Evolutionary conservation across 2,888 invertebrate species (phyloP).

Genomic region (Rhimphoctona megacephalus): DNA sequence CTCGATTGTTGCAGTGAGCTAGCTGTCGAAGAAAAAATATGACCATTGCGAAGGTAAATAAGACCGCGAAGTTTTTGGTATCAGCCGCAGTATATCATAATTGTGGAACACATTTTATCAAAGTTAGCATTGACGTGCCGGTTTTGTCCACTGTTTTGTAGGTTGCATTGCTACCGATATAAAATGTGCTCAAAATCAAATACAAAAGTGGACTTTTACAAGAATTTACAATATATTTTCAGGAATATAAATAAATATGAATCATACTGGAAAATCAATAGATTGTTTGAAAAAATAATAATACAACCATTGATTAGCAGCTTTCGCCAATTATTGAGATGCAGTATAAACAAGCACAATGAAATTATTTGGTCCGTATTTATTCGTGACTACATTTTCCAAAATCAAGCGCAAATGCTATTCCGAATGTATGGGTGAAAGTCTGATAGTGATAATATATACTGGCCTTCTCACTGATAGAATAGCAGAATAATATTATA

Average conservation of each 20-base stretch:
- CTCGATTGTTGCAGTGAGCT: background rate
- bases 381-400: background rate
- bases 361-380: background rate
- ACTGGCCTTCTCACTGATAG: background rate
- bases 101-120: slow-evolving; percentile 2
- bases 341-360: background rate
- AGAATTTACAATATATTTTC: background rate
- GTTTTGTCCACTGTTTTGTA: background rate
- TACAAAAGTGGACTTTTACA: background rate
- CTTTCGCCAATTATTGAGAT: background rate
- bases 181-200: background rate
- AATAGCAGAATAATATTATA: background rate
- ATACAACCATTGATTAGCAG: background rate
- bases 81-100: slow-evolving; percentile 3
- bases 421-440: too few relatives aligned
- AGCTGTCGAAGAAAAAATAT: background rate
- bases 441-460: too few relatives aligned
- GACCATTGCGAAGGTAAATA: slow-evolving; percentile 1
- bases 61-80: slow-evolving; percentile 10
- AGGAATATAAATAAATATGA: background rate
- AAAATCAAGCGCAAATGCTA: background rate
- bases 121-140: background rate
- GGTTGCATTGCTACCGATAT: background rate
- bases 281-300: background rate
- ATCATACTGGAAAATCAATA: background rate